These are phyloP conservation scores for Agrotis puta DNA, from an alignment of 2,888 invertebrate genomes.

Conservation along the genomic window DNA sequence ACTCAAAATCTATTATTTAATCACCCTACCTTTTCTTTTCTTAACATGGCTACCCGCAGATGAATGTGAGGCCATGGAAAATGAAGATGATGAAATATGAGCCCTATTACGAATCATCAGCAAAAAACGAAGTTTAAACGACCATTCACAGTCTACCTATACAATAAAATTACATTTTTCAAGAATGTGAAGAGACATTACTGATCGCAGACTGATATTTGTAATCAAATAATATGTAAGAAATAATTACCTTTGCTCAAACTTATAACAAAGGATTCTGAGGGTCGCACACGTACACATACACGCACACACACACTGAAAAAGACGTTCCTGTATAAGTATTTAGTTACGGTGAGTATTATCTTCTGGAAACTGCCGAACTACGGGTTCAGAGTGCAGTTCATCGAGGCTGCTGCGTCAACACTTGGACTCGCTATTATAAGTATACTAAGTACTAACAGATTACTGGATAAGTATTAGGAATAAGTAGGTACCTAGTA, in stretches of 20 bases:
- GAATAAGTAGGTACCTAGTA: background rate
- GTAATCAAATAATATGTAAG: background rate
- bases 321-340: background rate
- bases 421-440: background rate
- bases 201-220: background rate
- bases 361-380: background rate
- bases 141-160: too few species aligned
- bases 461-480: background rate
- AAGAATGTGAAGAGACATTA: background rate
- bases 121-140: too few species aligned
- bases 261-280: background rate
- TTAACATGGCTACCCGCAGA: background rate
- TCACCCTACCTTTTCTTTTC: conserved; percentile 29
- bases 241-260: background rate
- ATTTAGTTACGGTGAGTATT: background rate
- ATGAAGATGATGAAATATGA: background rate
- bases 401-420: background rate
- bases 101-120: background rate
- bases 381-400: background rate
- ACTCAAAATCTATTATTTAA: conserved; percentile 47
- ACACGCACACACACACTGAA: background rate
- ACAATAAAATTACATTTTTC: background rate
- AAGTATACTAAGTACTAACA: background rate
- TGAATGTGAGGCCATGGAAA: too few species aligned
- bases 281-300: background rate